Conservation (phyloP, 1,140 invertebrate genomes). For the Plutomurus gul region DNA sequence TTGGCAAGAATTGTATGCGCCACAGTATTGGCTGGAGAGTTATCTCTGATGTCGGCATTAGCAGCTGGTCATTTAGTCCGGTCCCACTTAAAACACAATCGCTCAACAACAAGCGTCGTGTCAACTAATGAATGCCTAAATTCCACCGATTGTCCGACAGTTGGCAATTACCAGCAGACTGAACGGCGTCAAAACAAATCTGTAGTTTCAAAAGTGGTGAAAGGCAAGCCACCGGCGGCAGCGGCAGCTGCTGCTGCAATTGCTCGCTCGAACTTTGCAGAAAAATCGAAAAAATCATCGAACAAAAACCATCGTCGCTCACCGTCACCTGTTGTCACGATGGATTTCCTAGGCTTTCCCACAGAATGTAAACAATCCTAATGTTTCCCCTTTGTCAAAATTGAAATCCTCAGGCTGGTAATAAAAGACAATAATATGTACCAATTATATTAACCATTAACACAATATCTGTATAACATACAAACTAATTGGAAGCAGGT, state of each 20-base stretch:
- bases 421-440: constrained; percentile 28
- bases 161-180: not conserved
- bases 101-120: constrained; percentile 60
- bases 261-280: not conserved
- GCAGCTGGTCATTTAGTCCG: constrained; percentile 93
- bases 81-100: constrained; percentile 90
- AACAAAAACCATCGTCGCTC: not conserved
- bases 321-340: constrained; percentile 32
- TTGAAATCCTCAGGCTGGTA: constrained; percentile 10
- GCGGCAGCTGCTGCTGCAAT: not conserved
- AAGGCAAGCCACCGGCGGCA: not conserved
- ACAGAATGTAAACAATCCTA: constrained; percentile 51
- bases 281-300: constrained; percentile 11
- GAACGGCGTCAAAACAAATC: not conserved
- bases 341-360: constrained; percentile 42
- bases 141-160: not conserved
- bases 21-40: constrained; percentile 94
- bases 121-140: not conserved
- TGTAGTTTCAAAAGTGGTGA: not conserved
- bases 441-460: too few relatives aligned
- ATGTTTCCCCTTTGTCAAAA: not conserved
- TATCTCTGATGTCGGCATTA: constrained; percentile 92
- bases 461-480: too few relatives aligned
- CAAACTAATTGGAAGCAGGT: too few relatives aligned
- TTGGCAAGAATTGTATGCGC: constrained; percentile 91